Base-by-base conservation (phyloP, 2,888 invertebrate genomes). In the Ligdia adustata region DNA sequence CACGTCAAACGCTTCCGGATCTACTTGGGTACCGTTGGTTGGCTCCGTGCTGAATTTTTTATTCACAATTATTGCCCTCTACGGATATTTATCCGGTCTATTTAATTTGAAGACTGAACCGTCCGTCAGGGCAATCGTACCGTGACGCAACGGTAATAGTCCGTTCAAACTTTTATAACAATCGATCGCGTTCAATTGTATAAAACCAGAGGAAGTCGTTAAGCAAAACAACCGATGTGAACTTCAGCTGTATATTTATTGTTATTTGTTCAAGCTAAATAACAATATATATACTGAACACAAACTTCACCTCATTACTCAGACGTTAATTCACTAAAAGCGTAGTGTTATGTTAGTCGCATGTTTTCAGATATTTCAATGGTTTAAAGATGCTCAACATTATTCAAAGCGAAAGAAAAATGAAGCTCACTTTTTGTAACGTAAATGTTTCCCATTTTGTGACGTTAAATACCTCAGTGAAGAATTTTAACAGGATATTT, bases 41-140 rank as follows among this genome's bases (percentile, higher is more conserved):
- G 32, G 27, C 35, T 53, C 45, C 61, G 72, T 64, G 48, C 57
- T 85, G 85, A 85, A 87, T 86, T 83, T 83, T 86, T 86, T 82
- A 85, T 84, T 64, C 63, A 63, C 72, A 62, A 83, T 88, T 87
- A 84, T 78, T 76, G 68, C 78, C 78, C 66, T 65, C 64, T 57
- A 60, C 62, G 75, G 58, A 59, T 71, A 66, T 64, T 75, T 69
- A 75, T 82, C 76, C 83, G 81, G 75, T 75, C 76, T 69, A 69
- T 66, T 79, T 72, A 63, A 68, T 67, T 75, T 66, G 65, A 50
- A 57, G 53, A 55, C 48, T 45, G 44, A 46, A 33, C 45, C 33
- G 44, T 50, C 35, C 51, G 53, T 22, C n/a, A 35, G 46, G 49
- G 42, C 52, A 43, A n/a, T 52, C 48, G 62, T 52, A 44, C 54